A percentile compares a stretch with the other conserved stretches of the same genome.
These are phyloP conservation scores for Bettongia penicillata DNA, from an alignment of 2,113 vertebrate species.

Conservation along the genomic window DNA sequence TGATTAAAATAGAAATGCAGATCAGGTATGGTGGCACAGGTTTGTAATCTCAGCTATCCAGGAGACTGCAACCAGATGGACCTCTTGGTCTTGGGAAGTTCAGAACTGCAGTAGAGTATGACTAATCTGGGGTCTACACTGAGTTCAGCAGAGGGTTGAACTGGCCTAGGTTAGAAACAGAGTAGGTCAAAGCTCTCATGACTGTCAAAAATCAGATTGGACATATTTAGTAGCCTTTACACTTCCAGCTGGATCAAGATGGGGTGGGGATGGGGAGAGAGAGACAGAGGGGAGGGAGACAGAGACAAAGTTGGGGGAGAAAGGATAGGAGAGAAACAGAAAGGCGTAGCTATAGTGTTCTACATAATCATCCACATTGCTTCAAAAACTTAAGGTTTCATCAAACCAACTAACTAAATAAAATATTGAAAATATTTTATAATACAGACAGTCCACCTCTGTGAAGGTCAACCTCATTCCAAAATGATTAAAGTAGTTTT, in stretches of 20 bases:
- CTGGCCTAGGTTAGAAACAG: background rate
- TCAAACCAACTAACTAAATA: conserved; percentile 23
- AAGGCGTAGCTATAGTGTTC: background rate
- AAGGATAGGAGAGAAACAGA: background rate
- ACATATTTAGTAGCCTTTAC: background rate
- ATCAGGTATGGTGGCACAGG: background rate
- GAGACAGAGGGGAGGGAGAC: background rate
- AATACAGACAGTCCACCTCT: conserved; percentile 37
- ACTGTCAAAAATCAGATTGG: background rate
- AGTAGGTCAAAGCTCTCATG: background rate
- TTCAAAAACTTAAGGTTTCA: background rate
- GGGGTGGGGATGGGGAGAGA: background rate
- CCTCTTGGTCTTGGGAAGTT: background rate
- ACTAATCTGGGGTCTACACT: background rate
- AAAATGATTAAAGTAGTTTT: conserved; percentile 59
- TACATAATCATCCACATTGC: background rate
- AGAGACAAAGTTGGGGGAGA: background rate
- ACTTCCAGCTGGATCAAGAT: background rate
- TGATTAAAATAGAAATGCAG: background rate
- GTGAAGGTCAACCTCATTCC: conserved; percentile 60
- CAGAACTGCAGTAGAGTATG: background rate
- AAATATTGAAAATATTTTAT: background rate
- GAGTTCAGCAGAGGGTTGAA: background rate
- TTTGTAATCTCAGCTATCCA: background rate
- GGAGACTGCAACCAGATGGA: background rate